Percentiles rank a stretch among this genome's conserved stretches.
Conservation (phyloP, 1,140 invertebrate species). For the Tyrophagus putrescentiae region DNA sequence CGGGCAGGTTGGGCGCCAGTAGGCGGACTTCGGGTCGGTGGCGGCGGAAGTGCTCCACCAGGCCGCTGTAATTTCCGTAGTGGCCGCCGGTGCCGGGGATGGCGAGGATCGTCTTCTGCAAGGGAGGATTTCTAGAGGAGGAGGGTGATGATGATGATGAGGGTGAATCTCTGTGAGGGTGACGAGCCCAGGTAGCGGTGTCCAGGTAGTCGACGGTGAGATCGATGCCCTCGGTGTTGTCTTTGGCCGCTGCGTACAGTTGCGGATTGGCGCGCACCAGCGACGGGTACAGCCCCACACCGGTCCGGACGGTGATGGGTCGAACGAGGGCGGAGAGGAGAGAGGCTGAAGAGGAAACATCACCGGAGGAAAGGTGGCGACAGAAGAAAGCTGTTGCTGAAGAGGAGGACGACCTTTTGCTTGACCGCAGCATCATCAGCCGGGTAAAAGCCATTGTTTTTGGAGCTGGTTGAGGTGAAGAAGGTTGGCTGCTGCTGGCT, state of each 20-base stretch:
- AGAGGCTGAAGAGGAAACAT: not conserved
- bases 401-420: too few relatives aligned
- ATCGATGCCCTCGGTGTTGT: not conserved
- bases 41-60: not conserved
- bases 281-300: not conserved
- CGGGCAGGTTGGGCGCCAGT: slow-evolving; percentile 9
- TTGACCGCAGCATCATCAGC: too few relatives aligned
- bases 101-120: slow-evolving; percentile 9
- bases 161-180: too few relatives aligned
- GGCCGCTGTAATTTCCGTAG: not conserved
- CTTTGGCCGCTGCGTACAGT: not conserved
- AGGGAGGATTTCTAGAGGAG: too few relatives aligned
- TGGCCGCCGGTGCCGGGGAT: slow-evolving; percentile 1
- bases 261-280: not conserved
- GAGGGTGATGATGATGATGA: too few relatives aligned
- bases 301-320: not conserved
- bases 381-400: too few relatives aligned
- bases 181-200: not conserved
- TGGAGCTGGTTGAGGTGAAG: too few relatives aligned
- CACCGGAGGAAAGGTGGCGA: too few relatives aligned
- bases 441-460: too few relatives aligned
- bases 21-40: not conserved
- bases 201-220: not conserved
- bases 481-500: too few relatives aligned
- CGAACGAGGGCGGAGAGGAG: not conserved